Percentiles rank a stretch among this genome's conserved stretches.
Conservation (phyloP, 1,140 invertebrate species). For the Drosophila trapezifrons region DNA sequence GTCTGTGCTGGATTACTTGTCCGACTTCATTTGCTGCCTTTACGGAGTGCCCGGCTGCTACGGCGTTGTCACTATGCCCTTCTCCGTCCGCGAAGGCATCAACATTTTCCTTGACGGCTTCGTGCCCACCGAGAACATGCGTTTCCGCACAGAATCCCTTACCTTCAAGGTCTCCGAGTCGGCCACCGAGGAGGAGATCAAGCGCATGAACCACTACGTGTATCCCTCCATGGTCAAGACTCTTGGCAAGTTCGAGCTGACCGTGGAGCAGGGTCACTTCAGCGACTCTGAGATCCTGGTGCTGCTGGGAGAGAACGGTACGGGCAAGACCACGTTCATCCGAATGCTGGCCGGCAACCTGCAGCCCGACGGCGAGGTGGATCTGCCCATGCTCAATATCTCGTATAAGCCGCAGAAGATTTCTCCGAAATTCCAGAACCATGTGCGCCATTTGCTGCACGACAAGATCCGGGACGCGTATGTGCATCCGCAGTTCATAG, state of each 20-base stretch:
- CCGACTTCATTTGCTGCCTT: conserved; percentile 99
- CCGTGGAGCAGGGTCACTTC: conserved; percentile 95
- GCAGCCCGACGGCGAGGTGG: conserved; percentile 92
- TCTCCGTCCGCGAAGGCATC: conserved; percentile 99
- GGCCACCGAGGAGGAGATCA: conserved; percentile 97
- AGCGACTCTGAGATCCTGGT: conserved; percentile 99
- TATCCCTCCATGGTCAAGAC: conserved; percentile 95
- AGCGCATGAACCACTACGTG: conserved; percentile 97
- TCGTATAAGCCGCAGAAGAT: conserved; percentile 99
- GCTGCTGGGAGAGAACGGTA: conserved; percentile 99
- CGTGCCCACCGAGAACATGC: conserved; percentile 99
- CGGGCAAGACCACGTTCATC: conserved; percentile 99
- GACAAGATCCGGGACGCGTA: conserved; percentile 99
- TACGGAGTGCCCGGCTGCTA: conserved; percentile 99
- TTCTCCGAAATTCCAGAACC: conserved; percentile 97
- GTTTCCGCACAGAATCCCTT: conserved; percentile 98
- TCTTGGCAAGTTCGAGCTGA: conserved; percentile 93
- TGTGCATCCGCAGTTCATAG: conserved; percentile 98
- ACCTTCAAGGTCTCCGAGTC: conserved; percentile 99
- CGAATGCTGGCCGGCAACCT: conserved; percentile 98
- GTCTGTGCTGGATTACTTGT: conserved; percentile 99
- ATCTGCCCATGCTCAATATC: conserved; percentile 96
- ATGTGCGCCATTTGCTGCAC: conserved; percentile 95
- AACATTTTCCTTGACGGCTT: conserved; percentile 99
- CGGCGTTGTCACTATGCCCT: conserved; percentile 99